Evolutionary conservation across 2,888 invertebrate genomes (phyloP).

Genomic region (Watsonalla cultraria): DNA sequence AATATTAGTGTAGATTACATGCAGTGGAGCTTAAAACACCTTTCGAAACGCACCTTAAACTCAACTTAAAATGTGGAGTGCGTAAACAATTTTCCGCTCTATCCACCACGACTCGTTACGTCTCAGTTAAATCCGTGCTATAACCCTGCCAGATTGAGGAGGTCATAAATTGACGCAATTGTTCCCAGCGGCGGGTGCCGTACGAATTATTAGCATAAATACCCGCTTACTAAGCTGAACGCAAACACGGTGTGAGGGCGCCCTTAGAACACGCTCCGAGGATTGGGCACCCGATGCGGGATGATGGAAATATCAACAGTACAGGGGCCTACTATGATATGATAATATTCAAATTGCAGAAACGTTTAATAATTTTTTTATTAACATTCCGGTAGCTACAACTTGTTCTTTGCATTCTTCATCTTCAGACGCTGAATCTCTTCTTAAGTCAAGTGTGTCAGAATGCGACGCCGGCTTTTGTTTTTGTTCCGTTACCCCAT

Average conservation of each 20-base stretch:
- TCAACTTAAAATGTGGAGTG: not conserved
- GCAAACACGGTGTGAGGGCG: conserved; percentile 33
- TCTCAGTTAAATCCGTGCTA: conserved; percentile 41
- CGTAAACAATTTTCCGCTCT: conserved; percentile 1
- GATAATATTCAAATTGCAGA: no score
- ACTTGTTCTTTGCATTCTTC: no score
- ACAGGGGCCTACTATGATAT: no score
- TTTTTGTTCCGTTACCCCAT: no score
- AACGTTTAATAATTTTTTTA: no score
- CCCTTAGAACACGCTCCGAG: conserved; percentile 9
- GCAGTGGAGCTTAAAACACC: not conserved
- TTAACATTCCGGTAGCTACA: no score
- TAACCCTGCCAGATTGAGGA: conserved; percentile 46
- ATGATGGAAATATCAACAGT: no score
- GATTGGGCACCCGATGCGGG: not conserved
- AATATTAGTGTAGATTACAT: no score
- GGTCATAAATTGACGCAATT: conserved; percentile 57
- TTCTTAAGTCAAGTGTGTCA: no score
- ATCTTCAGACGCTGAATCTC: no score
- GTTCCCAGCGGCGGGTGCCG: conserved; percentile 41
- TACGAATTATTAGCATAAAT: conserved; percentile 56
- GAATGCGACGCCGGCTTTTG: no score
- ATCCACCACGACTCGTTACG: conserved; percentile 22
- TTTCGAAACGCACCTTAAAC: not conserved
- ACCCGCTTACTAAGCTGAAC: conserved; percentile 54